Evolutionary conservation across 2,113 vertebrate genomes (phyloP).

Genomic region (Rhipidura dahli): DNA sequence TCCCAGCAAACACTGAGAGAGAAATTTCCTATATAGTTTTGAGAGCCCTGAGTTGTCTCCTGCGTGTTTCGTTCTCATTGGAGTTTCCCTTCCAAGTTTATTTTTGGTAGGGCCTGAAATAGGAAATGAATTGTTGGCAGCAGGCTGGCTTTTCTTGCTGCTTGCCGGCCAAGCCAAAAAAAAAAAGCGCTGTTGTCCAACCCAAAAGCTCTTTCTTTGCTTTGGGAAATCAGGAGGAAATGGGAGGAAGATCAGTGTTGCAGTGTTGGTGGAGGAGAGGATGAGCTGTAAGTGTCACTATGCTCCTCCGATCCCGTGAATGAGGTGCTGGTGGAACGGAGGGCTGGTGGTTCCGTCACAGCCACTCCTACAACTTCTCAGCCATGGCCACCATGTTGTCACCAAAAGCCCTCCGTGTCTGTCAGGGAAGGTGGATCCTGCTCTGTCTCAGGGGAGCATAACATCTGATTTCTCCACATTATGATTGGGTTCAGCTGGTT

Average conservation of each 20-base stretch:
- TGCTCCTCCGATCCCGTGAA: not conserved
- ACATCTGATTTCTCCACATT: not conserved
- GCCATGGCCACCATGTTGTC: rapidly evolving
- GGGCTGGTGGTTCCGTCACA: not conserved
- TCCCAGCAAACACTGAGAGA: not conserved
- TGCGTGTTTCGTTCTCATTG: not conserved
- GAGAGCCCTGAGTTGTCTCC: not conserved
- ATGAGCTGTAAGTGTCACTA: rapidly evolving
- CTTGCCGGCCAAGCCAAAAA: not conserved
- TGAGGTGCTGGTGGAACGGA: rapidly evolving
- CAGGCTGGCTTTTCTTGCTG: not conserved
- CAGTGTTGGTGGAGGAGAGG: not conserved
- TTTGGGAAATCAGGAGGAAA: not conserved
- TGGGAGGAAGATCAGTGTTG: not conserved
- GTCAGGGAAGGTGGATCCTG: not conserved
- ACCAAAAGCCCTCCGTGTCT: not conserved
- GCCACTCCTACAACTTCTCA: not conserved
- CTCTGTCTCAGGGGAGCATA: not conserved
- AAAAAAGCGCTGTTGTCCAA: not conserved
- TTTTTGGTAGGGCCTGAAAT: conserved; percentile 45
- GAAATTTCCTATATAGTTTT: not conserved
- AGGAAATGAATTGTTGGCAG: conserved; percentile 14
- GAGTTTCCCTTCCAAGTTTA: conserved; percentile 23
- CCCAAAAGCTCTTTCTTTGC: not conserved
- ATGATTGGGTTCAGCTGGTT: not conserved